Evolutionary conservation across 2,888 invertebrate species (phyloP), one percentile per base, ranked within the genome.

Genomic region (Troilus luridus): DNA sequence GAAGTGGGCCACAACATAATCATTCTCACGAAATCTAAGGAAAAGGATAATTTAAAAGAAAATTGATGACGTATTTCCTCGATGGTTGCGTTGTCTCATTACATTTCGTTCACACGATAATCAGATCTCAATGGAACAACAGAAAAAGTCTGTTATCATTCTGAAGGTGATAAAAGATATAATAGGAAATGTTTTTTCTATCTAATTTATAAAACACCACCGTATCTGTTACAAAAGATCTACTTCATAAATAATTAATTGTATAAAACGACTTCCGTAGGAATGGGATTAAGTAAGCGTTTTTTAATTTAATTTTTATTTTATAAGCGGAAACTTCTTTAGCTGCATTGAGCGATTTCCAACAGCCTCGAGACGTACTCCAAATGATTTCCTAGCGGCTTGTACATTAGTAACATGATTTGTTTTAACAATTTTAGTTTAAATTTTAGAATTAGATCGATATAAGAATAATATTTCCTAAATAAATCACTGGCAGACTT

Each of bases 11-110:
- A 77, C 72, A 41, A 56, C 85, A 27, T 58, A 85, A 58, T 85
- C 56, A 56, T 85, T 85, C 85, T 85, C 85, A 58, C 85, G 85
- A 85, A 54, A 85, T 54, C 85, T 85, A 85, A 56, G 85, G 85
- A 56, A 85, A 85, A 54, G 85, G 14, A 56, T n/a, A 85, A 85
- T 85, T 85, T 21, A 77, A 77, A 77, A 9, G 41, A 41, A 77
- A 85, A 56, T 85, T 85, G 85, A 85, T 85, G 85, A 85, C 56
- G 85, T 56, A 54, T 54, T 85, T 85, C 85, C 85, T 56, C 85
- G 56, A 24, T 11, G 56, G 56, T 85, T 85, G 54, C 85, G 85
- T 54, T 1, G 19, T 11, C 85, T 56, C 56, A 56, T 85, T 85
- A n/a, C n/a, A 85, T 85, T 85, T 85, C 56, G n/a, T 85, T 85